Evolutionary conservation across 2,888 invertebrate species (phyloP).

Genomic region (Aphidius colemani): DNA sequence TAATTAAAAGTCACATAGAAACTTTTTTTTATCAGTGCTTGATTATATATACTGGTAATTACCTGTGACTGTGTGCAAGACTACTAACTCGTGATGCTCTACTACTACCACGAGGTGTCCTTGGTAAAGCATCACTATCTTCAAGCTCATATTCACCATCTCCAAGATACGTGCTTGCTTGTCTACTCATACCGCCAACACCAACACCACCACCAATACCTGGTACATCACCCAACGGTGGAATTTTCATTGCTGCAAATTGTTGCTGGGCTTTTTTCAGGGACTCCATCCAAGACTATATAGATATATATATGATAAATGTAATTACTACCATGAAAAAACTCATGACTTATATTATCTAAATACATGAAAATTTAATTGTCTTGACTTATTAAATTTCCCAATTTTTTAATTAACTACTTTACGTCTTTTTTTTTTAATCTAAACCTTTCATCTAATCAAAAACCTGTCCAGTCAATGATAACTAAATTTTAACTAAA

Average conservation of each 20-base stretch:
- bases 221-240: slow-evolving; percentile 45
- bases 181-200: slow-evolving; percentile 48
- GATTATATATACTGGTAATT: slow-evolving; percentile 1
- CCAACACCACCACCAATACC: slow-evolving; percentile 43
- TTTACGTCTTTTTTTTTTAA: no score
- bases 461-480: no score
- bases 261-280: slow-evolving; percentile 56
- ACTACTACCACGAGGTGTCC: slow-evolving; percentile 62
- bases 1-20: neutral
- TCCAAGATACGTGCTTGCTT: slow-evolving; percentile 52
- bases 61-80: slow-evolving; percentile 76
- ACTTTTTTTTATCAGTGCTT: neutral
- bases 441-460: no score
- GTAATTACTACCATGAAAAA: no score
- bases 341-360: no score
- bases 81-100: slow-evolving; percentile 72
- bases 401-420: slow-evolving; percentile 1
- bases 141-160: slow-evolving; percentile 55
- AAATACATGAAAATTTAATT: neutral
- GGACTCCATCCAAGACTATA: slow-evolving; percentile 56
- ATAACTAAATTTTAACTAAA: no score
- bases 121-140: slow-evolving; percentile 51
- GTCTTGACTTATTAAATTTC: neutral
- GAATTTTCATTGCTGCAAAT: slow-evolving; percentile 50
- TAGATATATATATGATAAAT: slow-evolving; percentile 11